phyloP scores from a whole-genome alignment of 2,797 vertebrate species.

The Notamacropus eugenii region DNA sequence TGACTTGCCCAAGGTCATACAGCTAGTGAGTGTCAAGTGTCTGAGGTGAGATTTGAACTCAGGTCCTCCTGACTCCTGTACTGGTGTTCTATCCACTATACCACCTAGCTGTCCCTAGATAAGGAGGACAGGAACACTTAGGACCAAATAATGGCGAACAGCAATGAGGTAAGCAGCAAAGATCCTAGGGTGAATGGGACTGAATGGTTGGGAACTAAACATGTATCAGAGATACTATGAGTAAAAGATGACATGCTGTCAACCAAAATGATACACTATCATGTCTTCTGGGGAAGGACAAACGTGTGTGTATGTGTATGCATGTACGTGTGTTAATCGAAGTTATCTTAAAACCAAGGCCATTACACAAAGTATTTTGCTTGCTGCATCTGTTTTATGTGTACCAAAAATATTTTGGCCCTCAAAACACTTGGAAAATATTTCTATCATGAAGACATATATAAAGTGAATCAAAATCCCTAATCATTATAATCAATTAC shows the following conservation, averaged over 20 bases:
- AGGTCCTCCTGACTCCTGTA: no score
- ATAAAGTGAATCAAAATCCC: background rate
- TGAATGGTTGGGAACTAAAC: background rate
- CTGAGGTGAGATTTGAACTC: no score
- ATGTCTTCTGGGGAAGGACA: background rate
- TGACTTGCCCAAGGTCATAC: no score
- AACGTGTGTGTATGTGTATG: background rate
- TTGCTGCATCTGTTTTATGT: background rate
- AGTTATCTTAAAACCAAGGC: background rate
- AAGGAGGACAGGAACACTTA: background rate
- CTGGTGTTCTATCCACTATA: no score
- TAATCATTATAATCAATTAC: background rate
- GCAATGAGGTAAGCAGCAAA: background rate
- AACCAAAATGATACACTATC: accelerated
- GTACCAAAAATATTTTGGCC: background rate
- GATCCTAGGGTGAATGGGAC: accelerated
- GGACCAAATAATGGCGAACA: background rate
- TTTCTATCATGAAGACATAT: conserved; percentile 1
- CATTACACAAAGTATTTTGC: background rate
- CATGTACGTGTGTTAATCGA: background rate
- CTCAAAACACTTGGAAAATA: background rate
- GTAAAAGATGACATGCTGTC: accelerated
- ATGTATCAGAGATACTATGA: background rate
- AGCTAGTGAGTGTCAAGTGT: no score
- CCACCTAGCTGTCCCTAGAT: no score